Conservation (phyloP, 2,888 invertebrate genomes). For the Lepidocyrtinus sp. region DNA sequence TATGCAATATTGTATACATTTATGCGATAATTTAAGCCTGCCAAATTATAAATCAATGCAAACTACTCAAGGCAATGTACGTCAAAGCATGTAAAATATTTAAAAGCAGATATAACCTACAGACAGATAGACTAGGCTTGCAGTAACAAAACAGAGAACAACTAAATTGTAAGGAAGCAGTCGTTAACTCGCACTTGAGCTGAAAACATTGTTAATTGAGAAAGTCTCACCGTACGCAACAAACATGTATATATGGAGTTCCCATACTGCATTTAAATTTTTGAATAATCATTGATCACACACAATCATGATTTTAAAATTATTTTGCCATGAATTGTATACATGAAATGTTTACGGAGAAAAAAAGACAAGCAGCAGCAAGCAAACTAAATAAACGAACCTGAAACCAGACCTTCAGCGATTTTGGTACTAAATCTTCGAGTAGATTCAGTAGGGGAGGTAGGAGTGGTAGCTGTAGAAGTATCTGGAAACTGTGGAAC, state of each 20-base stretch:
- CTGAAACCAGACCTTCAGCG: constrained; percentile 73
- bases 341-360: background rate
- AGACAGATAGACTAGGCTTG: background rate
- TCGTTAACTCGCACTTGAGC: background rate
- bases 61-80: background rate
- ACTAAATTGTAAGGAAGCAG: background rate
- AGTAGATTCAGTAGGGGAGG: constrained; percentile 48
- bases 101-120: background rate
- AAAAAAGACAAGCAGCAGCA: constrained; percentile 46
- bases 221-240: constrained; percentile 30
- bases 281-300: background rate
- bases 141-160: background rate
- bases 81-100: background rate
- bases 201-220: background rate
- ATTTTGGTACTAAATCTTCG: constrained; percentile 72
- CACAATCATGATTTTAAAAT: background rate
- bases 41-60: background rate
- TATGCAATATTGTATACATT: no score
- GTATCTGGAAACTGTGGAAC: constrained; percentile 16
- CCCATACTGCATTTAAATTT: constrained; percentile 28
- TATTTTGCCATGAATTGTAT: background rate
- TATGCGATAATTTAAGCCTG: background rate
- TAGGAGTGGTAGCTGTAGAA: constrained; percentile 24
- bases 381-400: constrained; percentile 57
- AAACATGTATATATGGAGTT: constrained; percentile 7